Evolutionary conservation across 2,113 vertebrate genomes (phyloP), one percentile per base, ranked within the genome.

Genomic region (Tachuris rubrigastra): DNA sequence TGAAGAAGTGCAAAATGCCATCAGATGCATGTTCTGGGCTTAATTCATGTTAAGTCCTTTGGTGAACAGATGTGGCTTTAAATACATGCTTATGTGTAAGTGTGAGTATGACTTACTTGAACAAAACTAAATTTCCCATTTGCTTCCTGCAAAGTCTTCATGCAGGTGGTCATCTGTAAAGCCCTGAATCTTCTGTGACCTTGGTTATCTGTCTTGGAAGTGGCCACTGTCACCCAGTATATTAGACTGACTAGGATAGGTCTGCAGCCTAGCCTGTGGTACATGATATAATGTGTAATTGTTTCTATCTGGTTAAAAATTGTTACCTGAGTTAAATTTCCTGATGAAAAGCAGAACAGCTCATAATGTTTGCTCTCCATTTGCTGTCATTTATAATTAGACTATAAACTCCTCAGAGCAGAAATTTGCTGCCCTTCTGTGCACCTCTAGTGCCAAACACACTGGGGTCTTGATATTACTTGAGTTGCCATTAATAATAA

Each of bases 401-500:
- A 28, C 72, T 31, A 67, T 3, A 31, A 96, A 90, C 82, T 85
- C 93, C 87, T 95, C 75, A 42, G 79, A 94, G 87, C 78, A 71
- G 49, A 91, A 85, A 82, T 68, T 95, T 93, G 79, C 85, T 82
- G 87, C 92, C 75, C 62, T 75, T 93, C 71, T 74, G 85, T 83
- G 77, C 68, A 46, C 60, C 90, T 67, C 35, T 53, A 22, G 56
- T 44, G 80, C 86, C 77, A 92, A 82, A 85, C 80, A 59, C 62
- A 4, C 80, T 4, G 25, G 82, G 71, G 75, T 79, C 94, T 85
- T 86, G 87, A 47, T 96, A 76, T 83, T 63, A 90, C 91, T 60
- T 21, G 50, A 85, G 82, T 75, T 88, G 82, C 93, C 95, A 94
- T 96, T 80, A 96, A 97, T 96, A 96, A 96, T 96, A 95, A 96